Conservation (phyloP, 2,113 vertebrate species). For the Dinomys branickii region DNA sequence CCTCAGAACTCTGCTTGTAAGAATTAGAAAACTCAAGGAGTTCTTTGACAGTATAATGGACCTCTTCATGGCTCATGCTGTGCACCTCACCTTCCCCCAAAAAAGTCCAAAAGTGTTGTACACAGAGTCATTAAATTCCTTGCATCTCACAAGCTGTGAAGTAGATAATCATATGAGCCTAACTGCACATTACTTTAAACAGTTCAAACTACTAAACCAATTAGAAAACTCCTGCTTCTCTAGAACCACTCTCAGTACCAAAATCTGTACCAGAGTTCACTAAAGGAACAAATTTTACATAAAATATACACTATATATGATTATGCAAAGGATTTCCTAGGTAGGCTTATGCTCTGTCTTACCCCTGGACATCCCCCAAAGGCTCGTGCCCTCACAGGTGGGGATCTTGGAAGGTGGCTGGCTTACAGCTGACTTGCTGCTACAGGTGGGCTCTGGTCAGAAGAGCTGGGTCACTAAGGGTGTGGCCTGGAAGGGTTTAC, state of each 20-base stretch:
- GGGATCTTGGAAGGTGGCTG: neutral
- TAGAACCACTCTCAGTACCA: neutral
- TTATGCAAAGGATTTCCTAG: neutral
- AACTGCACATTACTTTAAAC: neutral
- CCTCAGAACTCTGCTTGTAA: neutral
- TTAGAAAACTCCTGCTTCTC: neutral
- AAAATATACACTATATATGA: neutral
- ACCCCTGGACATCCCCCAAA: neutral
- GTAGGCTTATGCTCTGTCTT: neutral
- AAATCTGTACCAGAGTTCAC: neutral
- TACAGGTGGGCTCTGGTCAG: no score
- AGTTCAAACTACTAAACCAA: neutral
- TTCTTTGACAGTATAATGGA: neutral
- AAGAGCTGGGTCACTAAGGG: neutral
- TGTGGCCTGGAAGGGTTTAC: neutral
- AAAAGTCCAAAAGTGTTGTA: neutral
- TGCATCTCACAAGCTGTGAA: neutral
- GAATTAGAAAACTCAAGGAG: neutral
- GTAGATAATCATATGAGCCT: neutral
- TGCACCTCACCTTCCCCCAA: neutral
- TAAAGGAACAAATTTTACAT: neutral
- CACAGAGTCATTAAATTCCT: neutral
- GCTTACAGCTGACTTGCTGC: neutral
- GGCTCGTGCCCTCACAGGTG: neutral
- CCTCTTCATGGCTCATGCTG: neutral